Evolutionary conservation across 2,888 invertebrate genomes (phyloP).

Genomic region (Spodoptera picta): DNA sequence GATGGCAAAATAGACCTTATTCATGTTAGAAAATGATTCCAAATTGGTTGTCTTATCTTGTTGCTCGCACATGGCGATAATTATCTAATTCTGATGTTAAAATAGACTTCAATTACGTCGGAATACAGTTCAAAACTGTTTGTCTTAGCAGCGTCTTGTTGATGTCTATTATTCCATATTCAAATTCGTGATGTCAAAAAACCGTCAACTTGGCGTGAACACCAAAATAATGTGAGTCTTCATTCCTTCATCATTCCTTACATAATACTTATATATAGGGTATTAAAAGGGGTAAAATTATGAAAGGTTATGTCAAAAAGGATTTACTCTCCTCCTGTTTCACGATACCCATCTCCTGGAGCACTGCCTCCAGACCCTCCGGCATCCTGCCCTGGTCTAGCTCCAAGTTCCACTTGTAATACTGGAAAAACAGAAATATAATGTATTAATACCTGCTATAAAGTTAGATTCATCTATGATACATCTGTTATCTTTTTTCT

Average conservation of each 20-base stretch:
- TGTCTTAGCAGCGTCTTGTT: no score
- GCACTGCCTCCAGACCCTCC: constrained; percentile 92
- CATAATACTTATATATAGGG: constrained; percentile 14
- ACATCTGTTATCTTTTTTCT: no score
- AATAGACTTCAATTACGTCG: no score
- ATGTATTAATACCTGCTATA: constrained; percentile 3
- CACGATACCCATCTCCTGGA: constrained; percentile 92
- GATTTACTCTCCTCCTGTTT: constrained; percentile 89
- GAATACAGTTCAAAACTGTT: no score
- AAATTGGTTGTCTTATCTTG: no score
- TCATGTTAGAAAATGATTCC: no score
- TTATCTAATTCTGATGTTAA: no score
- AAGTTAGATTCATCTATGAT: no score
- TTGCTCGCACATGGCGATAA: no score
- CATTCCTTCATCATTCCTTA: constrained; percentile 21
- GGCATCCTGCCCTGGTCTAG: constrained; percentile 94
- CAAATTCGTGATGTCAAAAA: background rate
- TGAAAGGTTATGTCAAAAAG: constrained; percentile 61
- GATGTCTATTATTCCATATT: background rate
- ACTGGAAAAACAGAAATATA: constrained; percentile 85
- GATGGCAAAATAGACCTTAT: no score
- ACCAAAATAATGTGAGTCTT: constrained; percentile 30
- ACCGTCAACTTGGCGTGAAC: constrained; percentile 1
- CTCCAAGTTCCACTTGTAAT: constrained; percentile 93
- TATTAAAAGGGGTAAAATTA: constrained; percentile 14